phyloP scores from a whole-genome alignment of 2,888 invertebrate species.

The Tachina fera region DNA sequence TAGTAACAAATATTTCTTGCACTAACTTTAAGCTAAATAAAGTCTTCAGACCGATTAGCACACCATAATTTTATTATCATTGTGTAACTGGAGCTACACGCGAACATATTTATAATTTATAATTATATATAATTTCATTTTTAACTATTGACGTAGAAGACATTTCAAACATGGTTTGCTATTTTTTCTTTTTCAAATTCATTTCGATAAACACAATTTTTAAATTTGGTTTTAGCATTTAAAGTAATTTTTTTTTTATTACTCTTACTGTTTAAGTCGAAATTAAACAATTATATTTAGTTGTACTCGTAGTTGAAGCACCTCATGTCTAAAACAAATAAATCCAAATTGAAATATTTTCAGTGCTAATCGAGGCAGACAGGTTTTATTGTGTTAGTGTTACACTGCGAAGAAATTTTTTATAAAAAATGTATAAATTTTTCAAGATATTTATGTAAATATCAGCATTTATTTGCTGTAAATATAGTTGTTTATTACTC shows the following conservation, averaged over 20 bases:
- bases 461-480: too few relatives aligned
- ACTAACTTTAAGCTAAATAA: not conserved
- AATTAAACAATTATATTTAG: slow-evolving; percentile 21
- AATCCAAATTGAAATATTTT: slow-evolving; percentile 47
- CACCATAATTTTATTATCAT: slow-evolving; percentile 36
- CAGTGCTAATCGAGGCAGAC: slow-evolving; percentile 36
- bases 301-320: slow-evolving; percentile 18
- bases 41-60: not conserved
- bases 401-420: slow-evolving; percentile 27
- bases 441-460: not conserved
- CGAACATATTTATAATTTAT: slow-evolving; percentile 13
- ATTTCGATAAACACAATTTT: not conserved
- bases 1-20: not conserved
- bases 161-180: slow-evolving; percentile 24
- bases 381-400: slow-evolving; percentile 11
- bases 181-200: not conserved
- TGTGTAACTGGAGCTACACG: slow-evolving; percentile 42
- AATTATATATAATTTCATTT: slow-evolving; percentile 40
- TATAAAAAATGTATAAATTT: not conserved
- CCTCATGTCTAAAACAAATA: slow-evolving; percentile 47
- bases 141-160: slow-evolving; percentile 53
- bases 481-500: too few relatives aligned
- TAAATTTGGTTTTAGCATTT: not conserved
- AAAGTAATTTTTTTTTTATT: slow-evolving; percentile 10
- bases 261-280: not conserved